These are phyloP conservation scores for Sceliomorpha sp. DNA, from an alignment of 2,888 invertebrate genomes.

Conservation along the genomic window DNA sequence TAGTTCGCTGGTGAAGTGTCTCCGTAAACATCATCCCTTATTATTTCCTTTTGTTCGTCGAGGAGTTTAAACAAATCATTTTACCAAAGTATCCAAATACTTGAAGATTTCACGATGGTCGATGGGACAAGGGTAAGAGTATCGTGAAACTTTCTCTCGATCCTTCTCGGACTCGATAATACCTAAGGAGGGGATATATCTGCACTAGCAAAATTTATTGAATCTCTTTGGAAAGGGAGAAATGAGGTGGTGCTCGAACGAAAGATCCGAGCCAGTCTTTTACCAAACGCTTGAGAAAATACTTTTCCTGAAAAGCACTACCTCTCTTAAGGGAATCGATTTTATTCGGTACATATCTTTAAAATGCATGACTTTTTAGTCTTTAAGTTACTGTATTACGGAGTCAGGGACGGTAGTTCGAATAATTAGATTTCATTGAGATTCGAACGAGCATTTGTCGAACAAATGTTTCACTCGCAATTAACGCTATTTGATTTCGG, in stretches of 20 bases:
- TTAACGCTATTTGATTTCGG: too few relatives aligned
- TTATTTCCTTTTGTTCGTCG: slow-evolving; percentile 1
- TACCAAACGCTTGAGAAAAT: slow-evolving; percentile 35
- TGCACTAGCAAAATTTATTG: slow-evolving; percentile 43
- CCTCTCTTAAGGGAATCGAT: slow-evolving; percentile 32
- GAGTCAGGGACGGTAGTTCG: too few relatives aligned
- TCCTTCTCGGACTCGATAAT: slow-evolving; percentile 59
- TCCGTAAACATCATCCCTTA: too few relatives aligned
- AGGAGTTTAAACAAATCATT: slow-evolving; percentile 18
- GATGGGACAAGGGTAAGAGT: slow-evolving; percentile 60
- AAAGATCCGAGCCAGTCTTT: slow-evolving; percentile 35
- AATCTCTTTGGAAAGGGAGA: slow-evolving; percentile 21
- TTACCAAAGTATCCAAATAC: slow-evolving; percentile 22
- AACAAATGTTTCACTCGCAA: too few relatives aligned
- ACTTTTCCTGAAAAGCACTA: slow-evolving; percentile 39
- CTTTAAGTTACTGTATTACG: slow-evolving; percentile 13
- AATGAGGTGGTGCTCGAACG: slow-evolving; percentile 44
- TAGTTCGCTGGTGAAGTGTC: too few relatives aligned
- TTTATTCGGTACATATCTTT: slow-evolving; percentile 49
- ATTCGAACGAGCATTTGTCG: too few relatives aligned
- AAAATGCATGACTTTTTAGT: slow-evolving; percentile 27
- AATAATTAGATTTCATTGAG: too few relatives aligned
- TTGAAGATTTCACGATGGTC: slow-evolving; percentile 49
- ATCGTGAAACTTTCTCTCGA: slow-evolving; percentile 51
- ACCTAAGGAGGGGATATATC: slow-evolving; percentile 49